Conservation (phyloP, 1,140 invertebrate species). For the Aporrectodea caliginosa region DNA sequence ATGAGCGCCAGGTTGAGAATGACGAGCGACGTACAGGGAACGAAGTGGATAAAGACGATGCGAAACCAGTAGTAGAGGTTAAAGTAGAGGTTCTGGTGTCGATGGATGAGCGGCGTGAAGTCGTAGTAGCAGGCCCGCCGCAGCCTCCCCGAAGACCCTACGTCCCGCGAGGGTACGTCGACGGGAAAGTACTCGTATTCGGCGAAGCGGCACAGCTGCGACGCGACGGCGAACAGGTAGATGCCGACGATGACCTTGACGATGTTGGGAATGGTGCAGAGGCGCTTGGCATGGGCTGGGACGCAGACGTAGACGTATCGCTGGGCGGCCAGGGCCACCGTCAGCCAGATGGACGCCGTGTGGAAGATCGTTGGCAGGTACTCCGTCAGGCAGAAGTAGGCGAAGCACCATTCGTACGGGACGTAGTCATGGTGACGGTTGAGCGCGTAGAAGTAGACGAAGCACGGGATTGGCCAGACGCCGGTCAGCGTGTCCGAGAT, state of each 20-base stretch:
- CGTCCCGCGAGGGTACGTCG: not conserved
- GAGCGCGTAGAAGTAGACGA: not conserved
- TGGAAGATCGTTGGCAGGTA: not conserved
- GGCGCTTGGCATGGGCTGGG: not conserved
- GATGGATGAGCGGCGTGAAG: slow-evolving; percentile 46
- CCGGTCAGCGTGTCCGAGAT: slow-evolving; percentile 83
- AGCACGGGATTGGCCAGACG: slow-evolving; percentile 69
- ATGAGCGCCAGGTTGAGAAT: slow-evolving; percentile 84
- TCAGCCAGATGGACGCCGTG: slow-evolving; percentile 1
- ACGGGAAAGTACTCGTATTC: slow-evolving; percentile 57
- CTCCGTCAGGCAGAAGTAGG: not conserved
- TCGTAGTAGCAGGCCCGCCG: slow-evolving; percentile 45
- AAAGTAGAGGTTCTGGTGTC: slow-evolving; percentile 70
- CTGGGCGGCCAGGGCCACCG: not conserved
- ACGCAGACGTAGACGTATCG: not conserved
- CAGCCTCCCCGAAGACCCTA: not conserved
- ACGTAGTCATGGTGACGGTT: not conserved
- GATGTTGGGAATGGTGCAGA: slow-evolving; percentile 62
- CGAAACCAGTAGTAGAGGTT: slow-evolving; percentile 77
- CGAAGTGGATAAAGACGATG: slow-evolving; percentile 81
- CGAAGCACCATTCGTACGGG: not conserved
- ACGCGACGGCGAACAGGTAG: slow-evolving; percentile 68
- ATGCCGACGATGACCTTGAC: slow-evolving; percentile 73
- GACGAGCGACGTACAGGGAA: slow-evolving; percentile 82
- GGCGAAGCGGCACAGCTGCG: slow-evolving; percentile 74